phyloP scores from a whole-genome alignment of 2,113 vertebrate genomes.

The Ophiodon elongatus region DNA sequence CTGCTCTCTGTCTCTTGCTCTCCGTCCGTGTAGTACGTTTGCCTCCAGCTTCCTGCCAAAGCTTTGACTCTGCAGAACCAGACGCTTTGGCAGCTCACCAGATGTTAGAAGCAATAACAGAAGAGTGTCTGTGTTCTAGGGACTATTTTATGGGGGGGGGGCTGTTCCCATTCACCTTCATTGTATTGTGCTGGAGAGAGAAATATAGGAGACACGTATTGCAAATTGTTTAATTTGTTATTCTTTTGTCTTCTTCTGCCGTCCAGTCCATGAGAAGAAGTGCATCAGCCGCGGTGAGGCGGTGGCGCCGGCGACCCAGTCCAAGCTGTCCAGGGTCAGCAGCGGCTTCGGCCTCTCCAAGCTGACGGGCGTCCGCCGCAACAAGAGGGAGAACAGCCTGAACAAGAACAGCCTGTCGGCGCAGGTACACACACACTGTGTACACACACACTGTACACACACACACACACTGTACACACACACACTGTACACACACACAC shows the following conservation, averaged over 20 bases:
- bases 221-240: no score
- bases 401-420: constrained; percentile 94
- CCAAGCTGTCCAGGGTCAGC: constrained; percentile 96
- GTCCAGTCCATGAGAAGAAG: constrained; percentile 94
- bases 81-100: neutral
- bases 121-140: neutral
- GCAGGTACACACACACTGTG: constrained; percentile 89
- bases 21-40: neutral
- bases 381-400: constrained; percentile 94
- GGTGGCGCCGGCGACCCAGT: constrained; percentile 90
- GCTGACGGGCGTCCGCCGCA: constrained; percentile 94
- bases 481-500: no score
- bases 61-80: constrained; percentile 21
- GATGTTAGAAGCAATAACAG: neutral
- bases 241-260: neutral
- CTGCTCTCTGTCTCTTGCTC: neutral
- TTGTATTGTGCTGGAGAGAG: neutral
- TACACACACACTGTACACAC: no score
- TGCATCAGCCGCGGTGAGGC: constrained; percentile 95
- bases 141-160: neutral
- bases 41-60: neutral
- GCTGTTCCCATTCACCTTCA: neutral
- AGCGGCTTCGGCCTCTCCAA: constrained; percentile 98
- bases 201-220: neutral
- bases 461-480: no score